Base-by-base conservation (phyloP, 2,113 vertebrate species). In the Uropsilus gracilis region DNA sequence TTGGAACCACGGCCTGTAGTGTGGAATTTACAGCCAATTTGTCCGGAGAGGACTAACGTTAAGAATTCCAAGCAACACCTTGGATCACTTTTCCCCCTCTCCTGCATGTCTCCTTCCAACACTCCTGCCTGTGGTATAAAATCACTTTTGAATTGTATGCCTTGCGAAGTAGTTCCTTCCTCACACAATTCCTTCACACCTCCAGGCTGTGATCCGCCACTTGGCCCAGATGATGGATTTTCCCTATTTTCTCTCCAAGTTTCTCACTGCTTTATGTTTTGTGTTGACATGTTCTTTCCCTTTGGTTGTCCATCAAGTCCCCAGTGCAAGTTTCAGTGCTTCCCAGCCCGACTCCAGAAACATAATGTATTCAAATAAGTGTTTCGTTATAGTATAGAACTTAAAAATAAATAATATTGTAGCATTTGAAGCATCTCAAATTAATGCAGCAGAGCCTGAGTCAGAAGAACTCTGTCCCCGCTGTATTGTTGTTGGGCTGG, bases 21-120 rank as follows among this genome's bases (percentile, higher is more conserved):
- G 63, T 69, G 66, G 44, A 32, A 59, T 53, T 88, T 75, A 30
- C 4, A 89, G 42, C 37, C 34, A 81, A n/a, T 42, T 13, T 81
- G 8, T 71, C 89, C 50, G 30, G 5, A 55, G 87, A 81, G 53
- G 28, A 72, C 34, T 80, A 68, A 89, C 86, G n/a, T 55, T 63
- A 37, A 48, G 48, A 90, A 91, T 91, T 84, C 76, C 91, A 76
- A 89, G 61, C 55, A 89, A 72, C 48, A 44, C 18, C 24, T 42
- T 61, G 42, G 30, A 18, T 90, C 81, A 48, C 0, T 46, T 17
- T 85, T 53, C 48, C 5, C 6, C 6, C 3, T 78, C 17, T 13
- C 26, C 61, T 59, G 7, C 9, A 8, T n/a, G 3, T 82, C 13
- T 82, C 55, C 34, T 86, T 82, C 59, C 17, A 81, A 68, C 50